Base-by-base conservation (phyloP, 1,140 invertebrate species). In the Anadara kagoshimensis region DNA sequence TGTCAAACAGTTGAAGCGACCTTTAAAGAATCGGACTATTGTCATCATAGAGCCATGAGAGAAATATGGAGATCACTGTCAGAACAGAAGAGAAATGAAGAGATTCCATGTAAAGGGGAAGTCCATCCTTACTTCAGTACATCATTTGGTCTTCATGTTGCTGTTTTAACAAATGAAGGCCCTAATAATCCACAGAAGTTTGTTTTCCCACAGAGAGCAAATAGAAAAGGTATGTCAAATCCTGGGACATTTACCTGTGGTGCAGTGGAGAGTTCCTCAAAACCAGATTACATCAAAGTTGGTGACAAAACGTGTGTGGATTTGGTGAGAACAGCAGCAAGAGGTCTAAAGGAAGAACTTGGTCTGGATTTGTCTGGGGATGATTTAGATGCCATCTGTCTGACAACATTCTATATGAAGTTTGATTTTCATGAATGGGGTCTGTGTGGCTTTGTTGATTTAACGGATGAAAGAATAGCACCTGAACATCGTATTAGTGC, bases 381-480 rank as follows among this genome's bases (percentile, higher is more conserved):
- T 18, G 77, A 79, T 26, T 51, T 73, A 14, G 62, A 76, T 36
- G 77, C 77, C 14, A 69, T 79, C 26, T 71, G 69, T 22, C 54
- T 79, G 11, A 76, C 65, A 14, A 79, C 77, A 8, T 65, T 79
- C 5, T 79, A 79, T 47, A 44, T 79, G 10, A 79, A 79, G 56
- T 71, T 73, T 49, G 77, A 79, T 56, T 73, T 66, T 20, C 77
- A 79, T 62, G 77, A 79, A 58, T 79, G 77, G 77, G 77, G 77
- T 7, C 41, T 76, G 16, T 79, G 77, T 66, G 77, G 77, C 7
- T 79, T 76, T 49, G 77, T 79, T 4, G 70, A 79, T 47, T 56
- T 79, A 18, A 76, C 44, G 18, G 74, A 76, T 58, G 22, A 59
- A 14, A 54, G 74, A 41, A 70, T 79, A 22, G 20, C 47, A n/a